Evolutionary conservation across 2,888 invertebrate genomes (phyloP).

Genomic region (Eilema griseolum): DNA sequence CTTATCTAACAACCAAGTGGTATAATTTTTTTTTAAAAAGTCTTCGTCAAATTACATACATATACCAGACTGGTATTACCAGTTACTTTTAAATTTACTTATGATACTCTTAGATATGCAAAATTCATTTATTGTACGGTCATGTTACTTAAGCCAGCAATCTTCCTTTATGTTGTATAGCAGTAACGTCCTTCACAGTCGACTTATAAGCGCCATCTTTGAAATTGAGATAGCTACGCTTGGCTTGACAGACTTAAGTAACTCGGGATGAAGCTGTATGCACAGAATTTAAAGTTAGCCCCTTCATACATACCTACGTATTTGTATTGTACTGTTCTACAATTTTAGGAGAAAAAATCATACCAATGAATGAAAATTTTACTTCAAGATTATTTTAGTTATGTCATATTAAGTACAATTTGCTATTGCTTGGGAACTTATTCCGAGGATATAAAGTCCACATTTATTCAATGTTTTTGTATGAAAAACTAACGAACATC

Average conservation of each 20-base stretch:
- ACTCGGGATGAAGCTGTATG: conserved; percentile 45
- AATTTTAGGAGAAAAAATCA: not conserved
- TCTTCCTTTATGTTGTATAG: conserved; percentile 46
- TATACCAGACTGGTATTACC: no score
- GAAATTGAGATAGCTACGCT: conserved; percentile 53
- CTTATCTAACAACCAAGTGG: no score
- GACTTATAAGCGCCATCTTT: conserved; percentile 43
- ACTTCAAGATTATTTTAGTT: no score
- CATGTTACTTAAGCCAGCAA: conserved; percentile 24
- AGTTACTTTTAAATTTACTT: not conserved
- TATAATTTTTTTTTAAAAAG: no score
- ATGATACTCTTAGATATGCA: not conserved
- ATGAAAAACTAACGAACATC: no score
- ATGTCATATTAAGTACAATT: no score
- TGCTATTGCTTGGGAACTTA: no score
- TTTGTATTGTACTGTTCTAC: not conserved
- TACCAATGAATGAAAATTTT: no score
- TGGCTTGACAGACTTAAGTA: conserved; percentile 46
- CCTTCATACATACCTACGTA: not conserved
- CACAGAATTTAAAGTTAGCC: conserved; percentile 27
- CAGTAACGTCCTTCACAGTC: conserved; percentile 43
- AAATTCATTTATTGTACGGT: conserved; percentile 15
- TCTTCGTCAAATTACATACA: not conserved
- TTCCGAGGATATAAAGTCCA: no score
- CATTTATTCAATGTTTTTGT: no score